Evolutionary conservation across 2,797 vertebrate species (phyloP), one percentile per base, ranked within the genome.

Genomic region (Onychomys arenicola): DNA sequence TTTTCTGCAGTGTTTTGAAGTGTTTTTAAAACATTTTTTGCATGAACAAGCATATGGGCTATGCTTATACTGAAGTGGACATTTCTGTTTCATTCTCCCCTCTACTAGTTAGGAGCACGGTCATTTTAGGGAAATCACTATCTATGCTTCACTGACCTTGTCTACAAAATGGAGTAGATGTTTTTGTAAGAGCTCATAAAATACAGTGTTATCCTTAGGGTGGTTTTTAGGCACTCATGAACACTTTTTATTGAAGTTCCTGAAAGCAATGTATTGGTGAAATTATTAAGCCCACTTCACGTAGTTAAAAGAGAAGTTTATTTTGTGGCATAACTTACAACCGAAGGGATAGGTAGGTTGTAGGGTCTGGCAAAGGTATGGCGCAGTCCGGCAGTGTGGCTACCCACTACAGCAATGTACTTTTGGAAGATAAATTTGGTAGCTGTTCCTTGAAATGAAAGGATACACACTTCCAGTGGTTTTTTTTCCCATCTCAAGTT

Each of bases 171-270:
- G 34, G 19, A 71, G 85, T 90, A 46, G 29, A 75, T 76, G 7
- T 65, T 88, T 93, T 92, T 91, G 7, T 73, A 32, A n/a, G 87
- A 89, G 57, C 49, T 37, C 29, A 14, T 93, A 40, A 91, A 96
- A 73, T 89, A 34, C 61, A 78, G 16, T 23, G 25, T 46, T 88
- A 57, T 59, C 63, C 6, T 77, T 59, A 57, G 14, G 46, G 27
- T n/a, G 29, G 25, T 61, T 93, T 95, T 86, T 78, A 73, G 25
- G 43, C 84, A 25, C 32, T 87, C 67, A 80, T 81, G 23, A 93
- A 57, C 4, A n/a, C 13, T 71, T 90, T 78, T 61, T 82, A 57
- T 29, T 83, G 3, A 25, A 34, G n/a, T 69, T 46, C 61, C 13
- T 49, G 32, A 92, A 90, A 63, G 12, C 52, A 65, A n/a, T 92